Evolutionary conservation across 2,113 vertebrate genomes (phyloP).

Genomic region (Sebastes schlegelii): DNA sequence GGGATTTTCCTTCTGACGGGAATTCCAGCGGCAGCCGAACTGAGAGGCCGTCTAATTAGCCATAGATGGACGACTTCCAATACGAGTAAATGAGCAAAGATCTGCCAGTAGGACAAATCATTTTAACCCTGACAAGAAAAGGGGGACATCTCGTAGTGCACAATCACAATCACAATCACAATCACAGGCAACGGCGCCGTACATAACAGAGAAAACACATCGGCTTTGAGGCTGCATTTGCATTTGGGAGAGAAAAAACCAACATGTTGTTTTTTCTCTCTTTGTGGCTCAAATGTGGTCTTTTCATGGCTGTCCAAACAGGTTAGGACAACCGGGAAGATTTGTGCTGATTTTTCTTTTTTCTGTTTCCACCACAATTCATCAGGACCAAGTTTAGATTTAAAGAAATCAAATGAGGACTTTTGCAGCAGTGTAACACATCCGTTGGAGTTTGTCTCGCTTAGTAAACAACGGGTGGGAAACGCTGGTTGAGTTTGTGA

Average conservation of each 20-base stretch:
- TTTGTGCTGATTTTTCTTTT: not conserved
- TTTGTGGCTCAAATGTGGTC: slow-evolving; percentile 33
- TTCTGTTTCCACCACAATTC: slow-evolving; percentile 11
- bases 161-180: slow-evolving; percentile 53
- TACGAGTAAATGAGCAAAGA: slow-evolving; percentile 60
- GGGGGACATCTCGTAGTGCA: slow-evolving; percentile 24
- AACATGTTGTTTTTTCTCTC: not conserved
- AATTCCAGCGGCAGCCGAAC: slow-evolving; percentile 55
- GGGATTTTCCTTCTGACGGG: slow-evolving; percentile 75
- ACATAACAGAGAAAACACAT: slow-evolving; percentile 17
- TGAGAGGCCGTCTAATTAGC: slow-evolving; percentile 68
- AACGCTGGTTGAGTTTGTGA: not conserved
- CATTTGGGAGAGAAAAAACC: slow-evolving; percentile 3
- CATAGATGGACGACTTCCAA: slow-evolving; percentile 73
- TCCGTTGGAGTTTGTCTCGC: not conserved
- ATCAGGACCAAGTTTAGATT: not conserved
- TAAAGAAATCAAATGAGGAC: not conserved
- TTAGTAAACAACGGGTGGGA: not conserved
- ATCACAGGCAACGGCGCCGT: slow-evolving; percentile 5
- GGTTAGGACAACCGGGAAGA: slow-evolving; percentile 24
- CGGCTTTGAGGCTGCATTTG: slow-evolving; percentile 40
- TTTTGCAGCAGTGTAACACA: not conserved
- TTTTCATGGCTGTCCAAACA: slow-evolving; percentile 53
- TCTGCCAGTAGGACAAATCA: slow-evolving; percentile 66
- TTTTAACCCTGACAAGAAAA: slow-evolving; percentile 63